Percentiles rank a stretch among this genome's conserved stretches.
phyloP scores from a whole-genome alignment of 1,140 invertebrate genomes.

The Drosophila tsacasi region DNA sequence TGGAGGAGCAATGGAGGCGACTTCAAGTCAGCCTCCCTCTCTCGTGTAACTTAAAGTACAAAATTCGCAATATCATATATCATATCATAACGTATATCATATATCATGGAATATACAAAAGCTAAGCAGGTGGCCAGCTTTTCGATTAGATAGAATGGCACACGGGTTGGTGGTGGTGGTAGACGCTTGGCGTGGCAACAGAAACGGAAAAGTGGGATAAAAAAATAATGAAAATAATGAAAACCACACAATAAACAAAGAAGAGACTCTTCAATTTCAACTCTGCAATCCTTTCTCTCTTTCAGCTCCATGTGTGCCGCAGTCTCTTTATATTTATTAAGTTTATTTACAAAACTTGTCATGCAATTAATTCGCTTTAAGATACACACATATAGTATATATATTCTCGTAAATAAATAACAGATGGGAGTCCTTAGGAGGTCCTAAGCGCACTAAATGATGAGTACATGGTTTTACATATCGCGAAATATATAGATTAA shows the following conservation, averaged over 20 bases:
- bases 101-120: constrained; percentile 34
- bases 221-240: not conserved
- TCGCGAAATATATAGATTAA: constrained; percentile 29
- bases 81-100: not conserved
- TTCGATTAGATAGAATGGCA: constrained; percentile 25
- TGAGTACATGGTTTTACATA: constrained; percentile 26
- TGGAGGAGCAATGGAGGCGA: constrained; percentile 36
- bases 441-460: constrained; percentile 45
- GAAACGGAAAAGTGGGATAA: not conserved
- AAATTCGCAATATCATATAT: constrained; percentile 36
- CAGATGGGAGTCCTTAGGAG: constrained; percentile 36
- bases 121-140: constrained; percentile 29
- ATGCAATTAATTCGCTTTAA: constrained; percentile 39
- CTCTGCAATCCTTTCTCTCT: not conserved
- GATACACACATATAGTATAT: constrained; percentile 6
- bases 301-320: constrained; percentile 31
- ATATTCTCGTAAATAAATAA: constrained; percentile 42
- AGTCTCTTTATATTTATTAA: constrained; percentile 52
- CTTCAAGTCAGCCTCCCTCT: constrained; percentile 45
- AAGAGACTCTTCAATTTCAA: constrained; percentile 11
- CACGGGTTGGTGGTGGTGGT: constrained; percentile 1
- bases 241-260: not conserved
- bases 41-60: constrained; percentile 25
- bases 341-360: constrained; percentile 71
- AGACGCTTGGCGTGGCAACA: constrained; percentile 38